These are phyloP conservation scores for Cartodere bifasciata DNA, from an alignment of 2,888 invertebrate genomes.

Conservation along the genomic window DNA sequence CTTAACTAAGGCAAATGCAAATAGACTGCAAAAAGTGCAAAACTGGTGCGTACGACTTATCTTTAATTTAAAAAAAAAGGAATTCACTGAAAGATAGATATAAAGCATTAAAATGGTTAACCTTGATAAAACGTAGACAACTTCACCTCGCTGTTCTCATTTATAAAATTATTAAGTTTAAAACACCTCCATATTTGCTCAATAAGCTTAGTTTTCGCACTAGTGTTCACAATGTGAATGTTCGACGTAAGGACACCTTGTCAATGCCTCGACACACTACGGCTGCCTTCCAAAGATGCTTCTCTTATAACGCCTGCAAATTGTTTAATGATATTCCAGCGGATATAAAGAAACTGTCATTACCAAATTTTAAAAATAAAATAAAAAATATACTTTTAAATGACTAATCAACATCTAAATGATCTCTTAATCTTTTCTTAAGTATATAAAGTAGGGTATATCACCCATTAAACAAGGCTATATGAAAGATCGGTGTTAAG, in stretches of 20 bases:
- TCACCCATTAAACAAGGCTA: too few relatives aligned
- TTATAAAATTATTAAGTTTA: conserved; percentile 4
- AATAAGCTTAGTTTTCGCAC: conserved; percentile 7
- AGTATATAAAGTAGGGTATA: too few relatives aligned
- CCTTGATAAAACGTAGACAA: conserved; percentile 7
- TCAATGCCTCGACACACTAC: not conserved
- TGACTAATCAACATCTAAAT: too few relatives aligned
- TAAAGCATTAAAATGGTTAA: conserved; percentile 4
- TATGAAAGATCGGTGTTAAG: too few relatives aligned
- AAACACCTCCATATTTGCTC: conserved; percentile 6
- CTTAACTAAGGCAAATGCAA: conserved; percentile 3
- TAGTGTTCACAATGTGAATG: conserved; percentile 5
- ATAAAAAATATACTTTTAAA: too few relatives aligned
- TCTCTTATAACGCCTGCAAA: too few relatives aligned
- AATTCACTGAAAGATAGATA: conserved; percentile 1
- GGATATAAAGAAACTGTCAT: too few relatives aligned
- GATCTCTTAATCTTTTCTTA: too few relatives aligned
- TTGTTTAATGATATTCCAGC: too few relatives aligned
- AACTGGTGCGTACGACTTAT: conserved; percentile 9
- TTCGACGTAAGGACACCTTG: not conserved
- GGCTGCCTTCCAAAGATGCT: too few relatives aligned
- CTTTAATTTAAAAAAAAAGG: conserved; percentile 3
- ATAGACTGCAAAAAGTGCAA: conserved; percentile 8
- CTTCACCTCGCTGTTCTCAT: conserved; percentile 5
- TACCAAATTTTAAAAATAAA: too few relatives aligned